Conservation (phyloP, 2,113 vertebrate genomes). For the Propithecus coquereli region DNA sequence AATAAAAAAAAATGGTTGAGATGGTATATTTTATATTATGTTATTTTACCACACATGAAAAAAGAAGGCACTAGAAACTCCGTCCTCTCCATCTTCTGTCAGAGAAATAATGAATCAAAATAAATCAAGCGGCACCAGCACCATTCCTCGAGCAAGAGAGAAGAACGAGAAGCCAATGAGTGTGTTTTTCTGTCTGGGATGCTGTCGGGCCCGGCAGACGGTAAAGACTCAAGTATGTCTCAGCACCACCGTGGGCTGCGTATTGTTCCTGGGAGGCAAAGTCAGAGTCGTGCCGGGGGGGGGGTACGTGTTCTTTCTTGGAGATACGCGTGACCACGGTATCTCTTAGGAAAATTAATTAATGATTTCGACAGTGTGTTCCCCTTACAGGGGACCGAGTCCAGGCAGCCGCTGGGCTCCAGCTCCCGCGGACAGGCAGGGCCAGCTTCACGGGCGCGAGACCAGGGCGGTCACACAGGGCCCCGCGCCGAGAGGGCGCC, state of each 20-base stretch:
- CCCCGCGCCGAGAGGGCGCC: rapidly evolving
- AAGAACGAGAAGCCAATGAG: not conserved
- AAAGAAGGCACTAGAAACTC: not conserved
- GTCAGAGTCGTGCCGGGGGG: not conserved
- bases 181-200: not conserved
- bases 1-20: not conserved
- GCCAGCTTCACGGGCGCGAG: not conserved
- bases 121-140: not conserved
- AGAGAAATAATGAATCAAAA: not conserved
- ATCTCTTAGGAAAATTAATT: not conserved
- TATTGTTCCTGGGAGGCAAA: not conserved
- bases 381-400: not conserved
- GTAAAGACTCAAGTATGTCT: not conserved
- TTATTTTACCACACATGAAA: not conserved
- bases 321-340: not conserved
- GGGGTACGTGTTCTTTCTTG: not conserved
- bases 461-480: too few relatives aligned
- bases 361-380: not conserved
- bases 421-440: not conserved
- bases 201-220: not conserved
- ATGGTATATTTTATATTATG: not conserved
- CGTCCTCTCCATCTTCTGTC: not conserved
- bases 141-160: not conserved
- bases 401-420: not conserved
- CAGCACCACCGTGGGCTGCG: not conserved